A percentile compares a stretch with the other conserved stretches of the same genome.
Conservation (phyloP, 1,140 invertebrate species). For the Thaumatotibia leucotreta region DNA sequence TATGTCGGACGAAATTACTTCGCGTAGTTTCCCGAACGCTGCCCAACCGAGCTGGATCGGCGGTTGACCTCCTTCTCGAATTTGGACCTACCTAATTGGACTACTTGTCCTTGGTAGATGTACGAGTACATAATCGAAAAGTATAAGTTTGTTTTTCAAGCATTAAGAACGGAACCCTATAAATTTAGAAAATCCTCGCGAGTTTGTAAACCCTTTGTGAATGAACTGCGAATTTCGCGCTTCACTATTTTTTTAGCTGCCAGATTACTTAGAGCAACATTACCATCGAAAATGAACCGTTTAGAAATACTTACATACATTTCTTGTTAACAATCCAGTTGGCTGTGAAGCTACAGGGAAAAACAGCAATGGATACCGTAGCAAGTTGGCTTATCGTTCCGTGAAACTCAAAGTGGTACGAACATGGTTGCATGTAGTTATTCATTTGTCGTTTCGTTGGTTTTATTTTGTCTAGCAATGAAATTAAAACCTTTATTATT, state of each 20-base stretch:
- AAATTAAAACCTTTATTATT: not conserved
- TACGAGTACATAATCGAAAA: too few relatives aligned
- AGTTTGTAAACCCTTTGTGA: slow-evolving; percentile 11
- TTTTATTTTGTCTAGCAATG: slow-evolving; percentile 14
- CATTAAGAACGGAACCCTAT: not conserved
- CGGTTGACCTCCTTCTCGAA: too few relatives aligned
- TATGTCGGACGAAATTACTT: too few relatives aligned
- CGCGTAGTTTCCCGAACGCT: too few relatives aligned
- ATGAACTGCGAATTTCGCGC: slow-evolving; percentile 4
- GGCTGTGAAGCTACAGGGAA: not conserved
- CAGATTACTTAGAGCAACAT: not conserved
- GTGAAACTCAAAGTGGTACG: not conserved
- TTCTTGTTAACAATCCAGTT: not conserved
- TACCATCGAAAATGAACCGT: not conserved
- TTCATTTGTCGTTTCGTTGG: not conserved
- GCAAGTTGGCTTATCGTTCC: too few relatives aligned
- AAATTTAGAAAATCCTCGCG: not conserved
- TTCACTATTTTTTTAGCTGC: not conserved
- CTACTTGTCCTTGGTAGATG: too few relatives aligned
- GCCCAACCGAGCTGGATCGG: too few relatives aligned
- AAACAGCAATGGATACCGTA: not conserved
- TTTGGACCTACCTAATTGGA: too few relatives aligned
- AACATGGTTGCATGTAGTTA: not conserved
- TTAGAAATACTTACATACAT: not conserved
- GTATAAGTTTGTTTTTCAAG: not conserved